Conservation (phyloP, 2,888 invertebrate species). For the Andrena trimmerana region DNA sequence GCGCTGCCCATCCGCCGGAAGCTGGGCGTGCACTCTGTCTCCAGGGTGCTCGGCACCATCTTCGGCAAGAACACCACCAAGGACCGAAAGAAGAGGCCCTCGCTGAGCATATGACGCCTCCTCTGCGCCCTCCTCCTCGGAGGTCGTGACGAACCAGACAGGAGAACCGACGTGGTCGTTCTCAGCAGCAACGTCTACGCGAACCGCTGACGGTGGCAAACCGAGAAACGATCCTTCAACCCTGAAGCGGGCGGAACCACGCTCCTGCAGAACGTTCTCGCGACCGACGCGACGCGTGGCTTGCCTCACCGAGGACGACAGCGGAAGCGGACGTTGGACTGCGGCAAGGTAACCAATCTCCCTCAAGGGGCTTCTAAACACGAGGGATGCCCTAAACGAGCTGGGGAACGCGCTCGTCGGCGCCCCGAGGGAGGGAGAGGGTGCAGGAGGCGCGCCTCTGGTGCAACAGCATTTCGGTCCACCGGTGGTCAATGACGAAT, state of each 20-base stretch:
- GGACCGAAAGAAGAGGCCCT: conserved; percentile 92
- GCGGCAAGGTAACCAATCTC: not conserved
- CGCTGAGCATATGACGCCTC: conserved; percentile 90
- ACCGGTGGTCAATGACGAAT: not conserved
- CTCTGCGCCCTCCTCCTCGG: conserved; percentile 83
- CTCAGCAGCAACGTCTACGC: conserved; percentile 82
- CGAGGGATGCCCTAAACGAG: not conserved
- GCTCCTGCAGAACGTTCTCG: not conserved
- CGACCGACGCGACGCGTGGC: not conserved
- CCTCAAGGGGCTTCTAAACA: not conserved
- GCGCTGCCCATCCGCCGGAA: conserved; percentile 90
- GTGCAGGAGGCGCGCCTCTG: conserved; percentile 18
- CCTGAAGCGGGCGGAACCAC: not conserved
- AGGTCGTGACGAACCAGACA: conserved; percentile 81
- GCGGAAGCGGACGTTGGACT: conserved; percentile 6
- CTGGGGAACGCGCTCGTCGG: not conserved
- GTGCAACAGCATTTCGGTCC: not conserved
- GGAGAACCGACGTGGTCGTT: conserved; percentile 79
- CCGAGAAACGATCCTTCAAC: not conserved
- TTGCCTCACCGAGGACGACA: not conserved
- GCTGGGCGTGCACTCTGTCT: conserved; percentile 91
- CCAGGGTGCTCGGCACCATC: conserved; percentile 92
- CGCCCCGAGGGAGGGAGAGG: not conserved
- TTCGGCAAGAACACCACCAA: conserved; percentile 92
- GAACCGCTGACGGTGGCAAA: conserved; percentile 73